phyloP scores from a whole-genome alignment of 2,888 invertebrate genomes.

The Acronicta alni region DNA sequence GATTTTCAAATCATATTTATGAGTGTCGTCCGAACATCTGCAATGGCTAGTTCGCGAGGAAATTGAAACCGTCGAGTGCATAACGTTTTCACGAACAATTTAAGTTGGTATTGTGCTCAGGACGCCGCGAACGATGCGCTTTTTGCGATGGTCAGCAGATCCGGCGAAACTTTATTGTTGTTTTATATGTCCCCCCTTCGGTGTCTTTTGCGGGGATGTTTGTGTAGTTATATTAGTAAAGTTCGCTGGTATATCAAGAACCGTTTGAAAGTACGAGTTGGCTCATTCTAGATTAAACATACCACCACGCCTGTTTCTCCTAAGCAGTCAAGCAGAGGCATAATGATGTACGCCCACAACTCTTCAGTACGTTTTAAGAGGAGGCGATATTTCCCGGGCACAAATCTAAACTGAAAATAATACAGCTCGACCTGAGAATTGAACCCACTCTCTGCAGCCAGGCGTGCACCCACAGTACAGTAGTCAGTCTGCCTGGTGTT shows the following conservation, averaged over 20 bases:
- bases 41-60: conserved; percentile 84
- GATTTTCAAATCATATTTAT: conserved; percentile 89
- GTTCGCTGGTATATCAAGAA: conserved; percentile 49
- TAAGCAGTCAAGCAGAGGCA: no score
- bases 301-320: neutral
- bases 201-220: conserved; percentile 74
- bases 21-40: conserved; percentile 85
- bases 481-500: no score
- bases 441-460: no score
- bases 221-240: conserved; percentile 67
- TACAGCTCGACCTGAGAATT: no score
- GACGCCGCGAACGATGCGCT: conserved; percentile 76
- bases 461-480: no score
- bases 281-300: conserved; percentile 53
- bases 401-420: no score
- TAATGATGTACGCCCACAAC: no score
- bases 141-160: conserved; percentile 81
- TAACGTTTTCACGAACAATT: conserved; percentile 87
- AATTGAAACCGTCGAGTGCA: conserved; percentile 87
- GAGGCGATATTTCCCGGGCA: no score
- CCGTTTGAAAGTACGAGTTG: conserved; percentile 43
- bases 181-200: conserved; percentile 66
- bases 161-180: conserved; percentile 80
- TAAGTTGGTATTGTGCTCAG: conserved; percentile 85
- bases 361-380: no score